Conservation (phyloP, 2,888 invertebrate genomes). For the Drosophila mimetica region DNA sequence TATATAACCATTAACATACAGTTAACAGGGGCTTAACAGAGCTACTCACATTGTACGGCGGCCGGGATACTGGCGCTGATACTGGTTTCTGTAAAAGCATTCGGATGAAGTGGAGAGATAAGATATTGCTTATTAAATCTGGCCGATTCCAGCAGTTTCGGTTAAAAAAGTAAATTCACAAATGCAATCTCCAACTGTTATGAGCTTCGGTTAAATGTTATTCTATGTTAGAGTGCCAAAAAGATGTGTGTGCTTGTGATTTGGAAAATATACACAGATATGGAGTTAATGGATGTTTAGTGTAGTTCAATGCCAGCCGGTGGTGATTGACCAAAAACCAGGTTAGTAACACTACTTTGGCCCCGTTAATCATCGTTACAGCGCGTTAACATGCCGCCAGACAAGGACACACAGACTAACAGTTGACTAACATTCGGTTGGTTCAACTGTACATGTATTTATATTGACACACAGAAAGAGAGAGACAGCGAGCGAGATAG, state of each 20-base stretch:
- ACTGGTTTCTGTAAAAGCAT: constrained; percentile 80
- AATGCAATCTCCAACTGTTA: constrained; percentile 55
- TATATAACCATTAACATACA: not conserved
- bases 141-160: constrained; percentile 16
- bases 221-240: constrained; percentile 57
- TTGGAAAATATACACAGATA: constrained; percentile 76
- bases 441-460: constrained; percentile 58
- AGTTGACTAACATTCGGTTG: constrained; percentile 56
- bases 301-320: constrained; percentile 44
- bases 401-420: constrained; percentile 45
- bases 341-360: constrained; percentile 56
- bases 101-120: constrained; percentile 33
- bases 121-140: constrained; percentile 18
- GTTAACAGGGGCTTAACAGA: not conserved
- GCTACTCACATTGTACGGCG: constrained; percentile 84
- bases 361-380: constrained; percentile 55
- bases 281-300: constrained; percentile 60
- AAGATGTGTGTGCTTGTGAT: constrained; percentile 25
- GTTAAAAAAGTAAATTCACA: constrained; percentile 20
- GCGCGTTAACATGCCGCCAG: constrained; percentile 56
- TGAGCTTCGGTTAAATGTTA: constrained; percentile 59
- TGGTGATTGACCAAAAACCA: constrained; percentile 41
- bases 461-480: constrained; percentile 44
- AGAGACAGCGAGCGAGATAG: constrained; percentile 43
- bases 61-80: constrained; percentile 83